These are phyloP conservation scores for Eurytoma adleriae DNA, from an alignment of 2,888 invertebrate species.

Conservation along the genomic window DNA sequence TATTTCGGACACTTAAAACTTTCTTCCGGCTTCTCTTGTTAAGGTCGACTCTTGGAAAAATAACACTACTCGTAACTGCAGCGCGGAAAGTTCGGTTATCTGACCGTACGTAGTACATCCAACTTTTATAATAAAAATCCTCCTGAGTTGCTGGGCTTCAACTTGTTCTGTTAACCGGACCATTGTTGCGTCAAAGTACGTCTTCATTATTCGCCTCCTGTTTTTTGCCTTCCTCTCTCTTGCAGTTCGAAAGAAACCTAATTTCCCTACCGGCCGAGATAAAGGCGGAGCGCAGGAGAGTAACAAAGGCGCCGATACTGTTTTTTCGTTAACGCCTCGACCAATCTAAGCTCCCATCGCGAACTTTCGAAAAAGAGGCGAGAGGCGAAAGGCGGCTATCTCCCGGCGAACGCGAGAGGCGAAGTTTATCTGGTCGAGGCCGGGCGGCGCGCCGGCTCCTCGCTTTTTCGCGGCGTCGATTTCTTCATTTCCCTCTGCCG, in stretches of 20 bases:
- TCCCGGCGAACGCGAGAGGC: background rate
- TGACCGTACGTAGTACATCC: background rate
- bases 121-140: slow-evolving; percentile 42
- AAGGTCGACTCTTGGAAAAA: slow-evolving; percentile 39
- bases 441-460: background rate
- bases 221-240: background rate
- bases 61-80: slow-evolving; percentile 39
- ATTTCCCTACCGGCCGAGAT: too few relatives aligned
- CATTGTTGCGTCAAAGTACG: background rate
- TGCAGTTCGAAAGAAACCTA: too few relatives aligned
- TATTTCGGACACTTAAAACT: slow-evolving; percentile 53
- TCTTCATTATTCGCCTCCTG: too few relatives aligned
- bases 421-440: slow-evolving; percentile 20
- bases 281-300: too few relatives aligned
- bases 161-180: slow-evolving; percentile 11
- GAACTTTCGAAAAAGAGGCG: background rate
- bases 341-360: too few relatives aligned
- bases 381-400: background rate
- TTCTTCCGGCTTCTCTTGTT: slow-evolving; percentile 48
- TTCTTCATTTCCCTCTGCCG: slow-evolving; percentile 13
- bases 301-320: too few relatives aligned
- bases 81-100: slow-evolving; percentile 28
- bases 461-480: slow-evolving; percentile 16
- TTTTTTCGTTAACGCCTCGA: too few relatives aligned
- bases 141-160: background rate